These are phyloP conservation scores for Halcyon malimbica DNA, from an alignment of 2,113 vertebrate species.

Conservation along the genomic window DNA sequence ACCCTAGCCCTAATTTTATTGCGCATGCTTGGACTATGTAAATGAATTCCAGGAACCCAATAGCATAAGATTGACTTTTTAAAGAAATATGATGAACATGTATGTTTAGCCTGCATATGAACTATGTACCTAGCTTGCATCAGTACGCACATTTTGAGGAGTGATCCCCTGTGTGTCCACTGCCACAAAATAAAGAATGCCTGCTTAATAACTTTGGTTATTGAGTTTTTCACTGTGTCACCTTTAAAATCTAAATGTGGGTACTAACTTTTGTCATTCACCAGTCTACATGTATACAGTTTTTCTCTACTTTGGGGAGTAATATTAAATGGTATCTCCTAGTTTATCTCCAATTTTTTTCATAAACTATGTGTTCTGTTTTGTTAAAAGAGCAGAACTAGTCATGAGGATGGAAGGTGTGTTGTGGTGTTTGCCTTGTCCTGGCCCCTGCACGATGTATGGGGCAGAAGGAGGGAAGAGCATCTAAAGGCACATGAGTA, in stretches of 20 bases:
- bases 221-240: too few species aligned
- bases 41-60: too few species aligned
- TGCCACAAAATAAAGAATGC: too few species aligned
- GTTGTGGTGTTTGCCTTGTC: not conserved
- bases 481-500: not conserved
- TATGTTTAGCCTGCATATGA: too few species aligned
- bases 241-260: not conserved
- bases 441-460: not conserved
- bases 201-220: too few species aligned
- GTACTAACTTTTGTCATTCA: not conserved
- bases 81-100: too few species aligned
- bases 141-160: too few species aligned
- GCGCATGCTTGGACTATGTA: too few species aligned
- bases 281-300: not conserved
- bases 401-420: not conserved
- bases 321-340: not conserved
- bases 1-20: too few species aligned
- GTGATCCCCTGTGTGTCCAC: too few species aligned
- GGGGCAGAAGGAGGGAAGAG: not conserved
- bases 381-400: not conserved
- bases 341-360: not conserved
- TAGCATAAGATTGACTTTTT: too few species aligned
- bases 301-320: not conserved
- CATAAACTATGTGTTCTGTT: not conserved
- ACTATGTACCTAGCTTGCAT: too few species aligned